Conservation (phyloP, 92 coral and sea anemone genomes). For the Parazoanthus darwini region DNA sequence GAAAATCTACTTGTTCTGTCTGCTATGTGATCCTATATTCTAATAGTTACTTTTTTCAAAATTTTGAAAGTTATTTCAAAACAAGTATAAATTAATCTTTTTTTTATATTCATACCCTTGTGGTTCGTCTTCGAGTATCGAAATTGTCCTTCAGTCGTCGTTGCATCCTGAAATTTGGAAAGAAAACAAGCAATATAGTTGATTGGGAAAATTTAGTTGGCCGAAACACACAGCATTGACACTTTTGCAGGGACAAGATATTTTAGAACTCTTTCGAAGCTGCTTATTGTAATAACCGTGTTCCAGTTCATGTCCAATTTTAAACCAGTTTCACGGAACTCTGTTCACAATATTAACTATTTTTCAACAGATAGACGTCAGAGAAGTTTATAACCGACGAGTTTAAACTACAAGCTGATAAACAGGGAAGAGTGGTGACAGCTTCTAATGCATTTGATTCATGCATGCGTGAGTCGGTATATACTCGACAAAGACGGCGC, state of each 20-base stretch:
- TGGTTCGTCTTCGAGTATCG: too few species aligned
- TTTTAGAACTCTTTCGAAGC: not conserved
- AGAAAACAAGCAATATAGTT: too few species aligned
- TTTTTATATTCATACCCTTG: too few species aligned
- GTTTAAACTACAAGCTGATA: conserved; percentile 12
- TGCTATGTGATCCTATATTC: too few species aligned
- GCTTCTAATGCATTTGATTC: too few species aligned
- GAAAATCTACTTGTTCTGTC: too few species aligned
- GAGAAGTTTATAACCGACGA: conserved; percentile 15
- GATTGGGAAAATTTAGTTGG: not conserved
- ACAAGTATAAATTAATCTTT: too few species aligned
- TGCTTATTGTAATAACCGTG: conserved; percentile 13
- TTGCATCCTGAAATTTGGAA: too few species aligned
- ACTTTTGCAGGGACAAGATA: not conserved
- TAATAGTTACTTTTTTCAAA: too few species aligned
- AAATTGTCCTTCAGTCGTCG: too few species aligned
- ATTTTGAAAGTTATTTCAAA: too few species aligned
- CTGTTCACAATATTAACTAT: not conserved
- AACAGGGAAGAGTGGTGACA: too few species aligned
- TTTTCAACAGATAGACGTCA: conserved; percentile 4
- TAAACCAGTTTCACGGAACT: not conserved
- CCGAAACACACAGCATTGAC: not conserved
- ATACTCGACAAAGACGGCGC: not conserved
- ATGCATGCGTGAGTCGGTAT: not conserved
- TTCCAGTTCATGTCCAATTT: conserved; percentile 11